phyloP scores from a whole-genome alignment of 2,888 invertebrate species.

The Myopa testacea region DNA sequence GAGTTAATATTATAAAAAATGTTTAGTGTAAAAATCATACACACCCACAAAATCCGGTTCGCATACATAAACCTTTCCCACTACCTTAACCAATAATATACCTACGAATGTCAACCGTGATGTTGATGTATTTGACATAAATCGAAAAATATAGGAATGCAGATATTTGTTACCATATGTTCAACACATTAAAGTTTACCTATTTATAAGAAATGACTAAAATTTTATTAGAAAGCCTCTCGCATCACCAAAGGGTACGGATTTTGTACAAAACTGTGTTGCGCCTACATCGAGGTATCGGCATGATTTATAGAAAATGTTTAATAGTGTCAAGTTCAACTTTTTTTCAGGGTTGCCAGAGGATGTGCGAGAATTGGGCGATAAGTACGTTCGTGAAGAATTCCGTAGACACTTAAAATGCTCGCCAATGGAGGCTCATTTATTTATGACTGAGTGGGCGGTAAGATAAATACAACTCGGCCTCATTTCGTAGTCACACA shows the following conservation, averaged over 20 bases:
- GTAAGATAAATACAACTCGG: constrained; percentile 68
- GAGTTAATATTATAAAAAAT: too few relatives aligned
- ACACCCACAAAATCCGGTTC: too few relatives aligned
- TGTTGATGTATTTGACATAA: too few relatives aligned
- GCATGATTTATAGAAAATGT: constrained; percentile 7
- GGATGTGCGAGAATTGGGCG: constrained; percentile 78
- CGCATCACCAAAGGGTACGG: constrained; percentile 76
- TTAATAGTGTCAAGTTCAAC: not conserved
- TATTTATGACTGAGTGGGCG: constrained; percentile 91
- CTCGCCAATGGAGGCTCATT: constrained; percentile 75
- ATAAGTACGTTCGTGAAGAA: constrained; percentile 84
- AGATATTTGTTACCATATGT: too few relatives aligned
- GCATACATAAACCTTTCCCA: too few relatives aligned
- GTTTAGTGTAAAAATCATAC: too few relatives aligned
- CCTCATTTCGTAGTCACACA: not conserved
- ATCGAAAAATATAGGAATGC: too few relatives aligned
- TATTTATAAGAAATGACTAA: constrained; percentile 56
- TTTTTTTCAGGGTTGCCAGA: constrained; percentile 72
- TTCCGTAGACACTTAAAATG: constrained; percentile 87
- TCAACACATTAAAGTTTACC: too few relatives aligned
- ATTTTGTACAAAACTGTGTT: constrained; percentile 83
- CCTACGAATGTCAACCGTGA: too few relatives aligned
- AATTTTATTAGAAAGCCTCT: constrained; percentile 55
- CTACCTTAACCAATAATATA: too few relatives aligned
- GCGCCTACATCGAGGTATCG: constrained; percentile 76